A percentile compares a stretch with the other conserved stretches of the same genome.
These are phyloP conservation scores for Scortum barcoo DNA, from an alignment of 2,113 vertebrate genomes.

Conservation along the genomic window DNA sequence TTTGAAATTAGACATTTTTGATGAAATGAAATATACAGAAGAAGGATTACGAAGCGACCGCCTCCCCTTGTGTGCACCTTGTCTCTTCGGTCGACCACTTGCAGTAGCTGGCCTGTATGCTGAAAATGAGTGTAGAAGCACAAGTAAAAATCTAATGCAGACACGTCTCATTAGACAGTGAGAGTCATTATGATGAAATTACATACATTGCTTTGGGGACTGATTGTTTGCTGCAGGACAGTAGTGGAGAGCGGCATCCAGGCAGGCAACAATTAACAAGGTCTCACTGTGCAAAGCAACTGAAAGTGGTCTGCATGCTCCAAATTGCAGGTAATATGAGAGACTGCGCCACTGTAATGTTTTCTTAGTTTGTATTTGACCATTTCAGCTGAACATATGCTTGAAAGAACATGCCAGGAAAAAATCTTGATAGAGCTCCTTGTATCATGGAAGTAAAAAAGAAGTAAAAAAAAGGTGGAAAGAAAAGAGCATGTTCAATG, in stretches of 20 bases:
- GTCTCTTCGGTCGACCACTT: neutral
- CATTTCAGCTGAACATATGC: too few relatives aligned
- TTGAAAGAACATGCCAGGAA: neutral
- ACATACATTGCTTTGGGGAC: constrained; percentile 16
- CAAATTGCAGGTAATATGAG: neutral
- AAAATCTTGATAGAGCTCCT: neutral
- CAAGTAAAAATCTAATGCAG: neutral
- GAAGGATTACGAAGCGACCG: neutral
- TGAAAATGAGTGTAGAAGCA: neutral
- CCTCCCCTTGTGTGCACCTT: neutral
- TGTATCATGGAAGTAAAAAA: neutral
- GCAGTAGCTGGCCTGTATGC: neutral
- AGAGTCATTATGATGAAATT: constrained; percentile 18
- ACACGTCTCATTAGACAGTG: constrained; percentile 38
- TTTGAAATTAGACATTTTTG: neutral
- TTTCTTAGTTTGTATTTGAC: too few relatives aligned
- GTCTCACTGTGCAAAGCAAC: constrained; percentile 18
- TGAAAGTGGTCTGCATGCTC: constrained; percentile 11
- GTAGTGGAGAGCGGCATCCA: neutral
- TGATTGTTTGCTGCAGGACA: constrained; percentile 20
- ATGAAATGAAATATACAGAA: neutral
- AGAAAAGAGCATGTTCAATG: neutral
- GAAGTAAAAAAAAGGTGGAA: neutral
- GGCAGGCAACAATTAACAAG: constrained; percentile 7
- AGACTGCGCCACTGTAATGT: too few relatives aligned